phyloP scores from a whole-genome alignment of 2,797 vertebrate genomes.

The Myotis pilosus region DNA sequence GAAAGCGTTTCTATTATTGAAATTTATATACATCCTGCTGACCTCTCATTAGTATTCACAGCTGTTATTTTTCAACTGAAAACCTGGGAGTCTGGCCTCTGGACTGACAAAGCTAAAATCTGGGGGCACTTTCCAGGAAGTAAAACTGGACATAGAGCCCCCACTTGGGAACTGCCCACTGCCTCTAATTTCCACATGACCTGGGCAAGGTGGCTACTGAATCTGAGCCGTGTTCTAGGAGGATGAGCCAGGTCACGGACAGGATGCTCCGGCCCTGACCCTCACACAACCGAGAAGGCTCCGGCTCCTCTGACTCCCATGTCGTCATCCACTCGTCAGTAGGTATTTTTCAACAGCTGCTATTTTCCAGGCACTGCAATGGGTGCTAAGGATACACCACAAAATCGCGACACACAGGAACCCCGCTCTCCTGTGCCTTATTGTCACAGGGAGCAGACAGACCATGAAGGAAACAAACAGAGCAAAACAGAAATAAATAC shows the following conservation, averaged over 20 bases:
- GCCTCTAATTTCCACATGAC: not conserved
- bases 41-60: constrained; percentile 51
- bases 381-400: not conserved
- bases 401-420: not conserved
- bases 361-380: not conserved
- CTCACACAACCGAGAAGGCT: not conserved
- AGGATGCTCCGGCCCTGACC: not conserved
- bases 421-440: not conserved
- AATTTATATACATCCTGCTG: constrained; percentile 47
- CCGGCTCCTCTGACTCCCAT: not conserved
- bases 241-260: accelerated
- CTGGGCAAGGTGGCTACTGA: not conserved
- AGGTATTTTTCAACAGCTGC: not conserved
- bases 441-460: not conserved
- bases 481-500: not conserved
- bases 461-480: not conserved
- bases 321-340: accelerated
- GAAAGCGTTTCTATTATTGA: constrained; percentile 63
- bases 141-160: not conserved
- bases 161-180: not conserved
- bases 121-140: not conserved
- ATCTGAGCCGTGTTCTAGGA: not conserved
- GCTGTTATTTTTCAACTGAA: constrained; percentile 52
- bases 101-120: not conserved
- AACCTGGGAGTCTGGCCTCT: not conserved